Base-by-base conservation (phyloP, 1,140 invertebrate genomes). In the Drosophila subobscura region DNA sequence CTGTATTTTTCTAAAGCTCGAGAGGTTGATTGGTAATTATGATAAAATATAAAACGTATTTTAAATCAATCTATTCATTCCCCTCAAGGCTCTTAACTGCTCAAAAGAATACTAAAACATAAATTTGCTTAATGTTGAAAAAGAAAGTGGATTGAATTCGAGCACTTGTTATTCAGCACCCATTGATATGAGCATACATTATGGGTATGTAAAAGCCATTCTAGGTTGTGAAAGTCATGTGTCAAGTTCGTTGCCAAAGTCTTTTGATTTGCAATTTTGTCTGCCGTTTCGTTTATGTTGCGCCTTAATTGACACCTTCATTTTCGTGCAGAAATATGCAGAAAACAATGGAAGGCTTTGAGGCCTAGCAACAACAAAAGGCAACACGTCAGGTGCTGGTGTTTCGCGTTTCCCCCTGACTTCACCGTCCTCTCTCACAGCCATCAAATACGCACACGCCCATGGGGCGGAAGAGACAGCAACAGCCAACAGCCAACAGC, bases 201-300 rank as follows among this genome's bases (percentile, higher is more conserved):
- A 37, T 4, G 22, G n/a, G 33, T 5, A 7, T 23, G 22, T 22
- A 41, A 27, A 57, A 37, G 33, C 79, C 75, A 71, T 80, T 80
- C 66, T 70, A 56, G 37, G 64, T 66, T 86, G 72, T 64, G 80
- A 84, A 77, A 86, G 80, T 74, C 72, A 80, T 73, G 45, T 49
- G 27, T 49, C 83, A 83, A 76, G 83, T 86, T 86, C 66, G 83
- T 79, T 83, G 83, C 74, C 71, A 70, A 68, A 86, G 83, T 86
- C 83, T 83, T 88, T 88, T 66, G 83, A 72, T 65, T 79, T 73
- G 59, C 44, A 20, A 65, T 56, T 58, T 27, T 64, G 52, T 52
- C 40, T 54, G 27, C 12, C 10, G 23, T 49, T 27, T 16, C 58
- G 59, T 72, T 58, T 66, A 54, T 53, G 86, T 77, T 80, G 79